These are phyloP conservation scores for Orthosia incerta DNA, from an alignment of 2,888 invertebrate species.

Conservation along the genomic window DNA sequence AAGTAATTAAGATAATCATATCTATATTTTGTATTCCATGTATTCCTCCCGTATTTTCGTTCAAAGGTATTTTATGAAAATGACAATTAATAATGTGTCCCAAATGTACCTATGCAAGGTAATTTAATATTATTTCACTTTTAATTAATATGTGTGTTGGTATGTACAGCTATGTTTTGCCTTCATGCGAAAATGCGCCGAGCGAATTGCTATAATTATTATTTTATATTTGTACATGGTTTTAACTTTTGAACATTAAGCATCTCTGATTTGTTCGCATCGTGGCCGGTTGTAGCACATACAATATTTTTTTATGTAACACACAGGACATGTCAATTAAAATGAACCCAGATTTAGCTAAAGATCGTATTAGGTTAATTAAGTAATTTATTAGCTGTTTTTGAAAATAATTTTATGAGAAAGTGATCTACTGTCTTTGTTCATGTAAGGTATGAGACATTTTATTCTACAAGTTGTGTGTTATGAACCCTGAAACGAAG, in stretches of 20 bases:
- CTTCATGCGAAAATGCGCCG: constrained; percentile 36
- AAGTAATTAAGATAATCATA: constrained; percentile 3
- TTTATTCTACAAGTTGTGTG: not conserved
- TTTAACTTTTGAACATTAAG: constrained; percentile 10
- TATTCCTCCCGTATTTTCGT: constrained; percentile 8
- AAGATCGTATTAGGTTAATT: constrained; percentile 43
- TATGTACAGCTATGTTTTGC: constrained; percentile 12
- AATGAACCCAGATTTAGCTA: constrained; percentile 12
- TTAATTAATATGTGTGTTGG: not conserved
- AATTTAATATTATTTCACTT: constrained; percentile 15
- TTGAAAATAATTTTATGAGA: not conserved
- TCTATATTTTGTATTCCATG: not conserved
- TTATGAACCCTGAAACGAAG: not conserved
- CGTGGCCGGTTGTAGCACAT: not conserved
- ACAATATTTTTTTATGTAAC: not conserved
- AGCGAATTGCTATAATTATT: constrained; percentile 42
- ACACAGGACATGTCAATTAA: not conserved
- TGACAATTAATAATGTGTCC: not conserved
- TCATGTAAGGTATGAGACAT: not conserved
- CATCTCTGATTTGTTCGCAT: constrained; percentile 11
- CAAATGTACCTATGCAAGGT: constrained; percentile 1
- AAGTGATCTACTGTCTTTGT: not conserved
- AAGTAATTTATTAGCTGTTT: constrained; percentile 45
- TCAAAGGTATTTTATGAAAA: not conserved
- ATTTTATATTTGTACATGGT: constrained; percentile 4